Base-by-base conservation (phyloP, 2,113 vertebrate genomes). In the Holacanthus passer region DNA sequence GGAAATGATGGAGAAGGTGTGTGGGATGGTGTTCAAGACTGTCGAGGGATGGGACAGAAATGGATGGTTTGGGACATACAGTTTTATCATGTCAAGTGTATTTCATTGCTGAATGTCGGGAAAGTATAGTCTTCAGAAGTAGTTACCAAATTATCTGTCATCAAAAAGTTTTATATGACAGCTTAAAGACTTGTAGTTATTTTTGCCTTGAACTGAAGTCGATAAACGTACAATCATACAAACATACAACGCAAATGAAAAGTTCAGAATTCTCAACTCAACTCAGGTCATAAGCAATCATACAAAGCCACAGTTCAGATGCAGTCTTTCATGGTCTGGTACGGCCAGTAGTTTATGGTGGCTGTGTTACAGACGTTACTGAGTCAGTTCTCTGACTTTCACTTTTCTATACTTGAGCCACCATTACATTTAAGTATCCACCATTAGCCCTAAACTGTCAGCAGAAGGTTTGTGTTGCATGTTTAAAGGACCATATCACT, bases 1-100 rank as follows among this genome's bases (percentile, higher is more conserved):
- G 70, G 74, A 82, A 58, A 71, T 8, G 35, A 72, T 6, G 79
- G 24, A 45, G 41, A 75, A 59, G 72, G 50, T 65, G 68, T 52
- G 45, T 31, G 29, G 52, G 75, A 29, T 37, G 47, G n/a, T n/a
- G 48, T 59, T 73, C 9, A 11, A 39, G 27, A 53, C 37, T 7
- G 27, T 20, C 0, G 0, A 2, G 14, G 27, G 50, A 53, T 5
- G 7, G 16, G 45, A 14, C 50, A 59, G 19, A 19, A 12, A 5
- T 45, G 52, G n/a, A 52, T 43, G 9, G 17, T 39, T 27, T 41
- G 20, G 48, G 31, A 45, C 35, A 3, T 32, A 64, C 43, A 29
- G 35, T 69, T 73, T 62, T 13, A 41, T 64, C 59, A 58, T 32
- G 14, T 12, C 20, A 75, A 50, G 41, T 39, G n/a, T 6, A n/a